Evolutionary conservation across 2,797 vertebrate species (phyloP).

Genomic region (Vireo griseus): DNA sequence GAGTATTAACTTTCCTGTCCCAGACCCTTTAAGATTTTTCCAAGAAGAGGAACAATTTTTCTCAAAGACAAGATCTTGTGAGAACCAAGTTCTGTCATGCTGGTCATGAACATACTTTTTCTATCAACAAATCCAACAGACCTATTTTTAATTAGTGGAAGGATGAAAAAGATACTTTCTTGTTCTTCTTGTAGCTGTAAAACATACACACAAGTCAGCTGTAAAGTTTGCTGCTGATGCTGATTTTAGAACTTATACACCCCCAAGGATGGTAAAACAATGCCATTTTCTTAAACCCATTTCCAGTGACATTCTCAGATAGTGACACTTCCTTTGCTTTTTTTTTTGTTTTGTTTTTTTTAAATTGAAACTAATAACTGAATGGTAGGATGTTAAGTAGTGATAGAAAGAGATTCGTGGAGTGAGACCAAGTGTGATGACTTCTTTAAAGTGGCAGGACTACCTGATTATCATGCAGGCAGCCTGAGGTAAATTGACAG

Average conservation of each 20-base stretch:
- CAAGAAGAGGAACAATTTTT: background rate
- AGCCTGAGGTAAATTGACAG: background rate
- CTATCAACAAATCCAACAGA: background rate
- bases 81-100: background rate
- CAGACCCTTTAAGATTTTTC: background rate
- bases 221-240: background rate
- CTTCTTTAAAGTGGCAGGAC: background rate
- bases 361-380: background rate
- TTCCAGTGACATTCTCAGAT: background rate
- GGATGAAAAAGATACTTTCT: background rate
- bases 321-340: background rate
- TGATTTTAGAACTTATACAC: background rate
- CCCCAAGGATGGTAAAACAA: background rate
- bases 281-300: background rate
- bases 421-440: background rate
- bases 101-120: background rate
- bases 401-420: background rate
- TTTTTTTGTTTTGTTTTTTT: too few species aligned
- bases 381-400: background rate
- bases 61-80: background rate
- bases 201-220: background rate
- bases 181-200: background rate
- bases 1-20: background rate
- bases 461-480: background rate
- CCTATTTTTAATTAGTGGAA: background rate